Base-by-base conservation (phyloP, 2,797 vertebrate genomes). In the Sebastes elongatus region DNA sequence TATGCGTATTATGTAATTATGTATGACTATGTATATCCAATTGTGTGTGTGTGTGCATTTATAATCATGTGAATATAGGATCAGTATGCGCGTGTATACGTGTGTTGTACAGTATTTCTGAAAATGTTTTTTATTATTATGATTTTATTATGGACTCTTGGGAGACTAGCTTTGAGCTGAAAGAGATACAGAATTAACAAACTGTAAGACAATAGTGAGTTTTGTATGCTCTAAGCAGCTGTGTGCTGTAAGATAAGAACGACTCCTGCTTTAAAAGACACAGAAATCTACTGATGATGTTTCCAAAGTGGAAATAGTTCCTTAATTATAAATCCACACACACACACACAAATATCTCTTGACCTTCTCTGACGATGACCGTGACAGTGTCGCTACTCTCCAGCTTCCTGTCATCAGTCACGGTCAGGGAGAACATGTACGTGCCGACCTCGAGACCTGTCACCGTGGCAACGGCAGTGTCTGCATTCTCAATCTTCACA, bases 311-410 rank as follows among this genome's bases (percentile, higher is more conserved):
- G 10, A 20, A 60, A 42, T 11, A 2, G 3, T 38, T 35, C 38
- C 28, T 25, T 56, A 8, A 62, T 55, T 71, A 9, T 32, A 9
- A 22, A 60, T 20, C 59, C 59, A 46, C 42, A 46, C 22, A 68
- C 59, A 46, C 33, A 46, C 22, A 0, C 85, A 97, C 5, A 23
- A 4, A 55, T 0, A 35, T 0, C 2, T 18, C 1, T 65, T n/a
- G 5, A 93, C 99, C 99, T 96, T 99, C 98, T 91, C 95, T 97
- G 84, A 98, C 98, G 10, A 98, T 97, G 91, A 99, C 97, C 0
- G 93, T 97, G 77, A 99, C 98, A 0, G 94, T 95, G 92, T 97
- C 97, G n/a, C 93, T 96, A 87, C 96, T 97, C 90, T 97, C 95
- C 91, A 99, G 95, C 76, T 95, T 96, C 92, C 97, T 95, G 86